A percentile compares a stretch with the other conserved stretches of the same genome.
These are phyloP conservation scores for Rhagonycha lutea DNA, from an alignment of 2,888 invertebrate species.

Conservation along the genomic window DNA sequence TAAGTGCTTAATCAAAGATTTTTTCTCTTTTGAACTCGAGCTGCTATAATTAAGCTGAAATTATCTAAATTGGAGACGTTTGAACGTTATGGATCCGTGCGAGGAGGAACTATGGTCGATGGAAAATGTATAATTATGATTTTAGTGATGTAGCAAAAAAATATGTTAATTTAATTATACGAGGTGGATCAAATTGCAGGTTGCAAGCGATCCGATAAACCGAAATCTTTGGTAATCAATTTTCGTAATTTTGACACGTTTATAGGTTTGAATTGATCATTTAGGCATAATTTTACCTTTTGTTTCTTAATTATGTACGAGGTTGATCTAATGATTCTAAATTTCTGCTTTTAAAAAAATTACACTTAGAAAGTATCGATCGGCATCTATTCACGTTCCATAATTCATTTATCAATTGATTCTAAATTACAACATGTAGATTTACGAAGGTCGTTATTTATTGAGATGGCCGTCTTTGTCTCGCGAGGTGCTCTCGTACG, in stretches of 20 bases:
- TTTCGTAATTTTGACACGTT: constrained; percentile 36
- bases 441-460: constrained; percentile 22
- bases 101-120: constrained; percentile 23
- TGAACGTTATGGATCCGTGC: constrained; percentile 30
- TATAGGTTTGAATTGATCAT: constrained; percentile 33
- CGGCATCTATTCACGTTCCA: constrained; percentile 15
- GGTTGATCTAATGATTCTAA: constrained; percentile 22
- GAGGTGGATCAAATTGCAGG: constrained; percentile 30
- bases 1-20: neutral
- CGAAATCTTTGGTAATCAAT: constrained; percentile 33
- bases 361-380: neutral
- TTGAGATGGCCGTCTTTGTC: constrained; percentile 5
- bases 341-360: constrained; percentile 12
- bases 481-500: constrained; percentile 8
- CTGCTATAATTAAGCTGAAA: constrained; percentile 20
- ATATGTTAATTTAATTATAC: constrained; percentile 32
- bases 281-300: constrained; percentile 33
- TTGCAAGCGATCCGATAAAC: constrained; percentile 25
- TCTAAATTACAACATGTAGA: constrained; percentile 25
- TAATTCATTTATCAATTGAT: constrained; percentile 29
- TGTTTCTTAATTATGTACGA: constrained; percentile 30
- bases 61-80: constrained; percentile 29
- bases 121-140: constrained; percentile 28
- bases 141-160: constrained; percentile 22
- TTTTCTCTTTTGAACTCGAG: constrained; percentile 8